Percentiles rank a stretch among this genome's conserved stretches.
phyloP scores from a whole-genome alignment of 1,140 invertebrate genomes.

The Hesperophylax magnus region DNA sequence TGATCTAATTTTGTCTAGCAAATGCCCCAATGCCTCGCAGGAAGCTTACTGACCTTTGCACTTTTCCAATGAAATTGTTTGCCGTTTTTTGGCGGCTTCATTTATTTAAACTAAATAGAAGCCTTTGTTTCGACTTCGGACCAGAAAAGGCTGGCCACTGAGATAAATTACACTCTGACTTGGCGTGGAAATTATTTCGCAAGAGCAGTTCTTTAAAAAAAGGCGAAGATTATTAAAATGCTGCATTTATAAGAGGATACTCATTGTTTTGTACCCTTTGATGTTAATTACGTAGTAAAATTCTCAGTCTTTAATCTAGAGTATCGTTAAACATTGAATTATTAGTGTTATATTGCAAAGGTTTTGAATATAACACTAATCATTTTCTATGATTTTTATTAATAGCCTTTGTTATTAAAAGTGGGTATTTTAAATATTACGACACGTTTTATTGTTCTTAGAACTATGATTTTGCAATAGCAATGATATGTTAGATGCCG shows the following conservation, averaged over 20 bases:
- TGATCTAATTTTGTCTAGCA: conserved; percentile 28
- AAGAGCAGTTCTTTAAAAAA: no score
- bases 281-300: no score
- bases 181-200: no score
- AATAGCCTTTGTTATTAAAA: conserved; percentile 12
- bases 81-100: conserved; percentile 16
- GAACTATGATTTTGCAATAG: not conserved
- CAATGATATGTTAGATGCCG: not conserved
- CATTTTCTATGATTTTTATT: not conserved
- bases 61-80: conserved; percentile 33
- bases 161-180: not conserved
- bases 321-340: not conserved
- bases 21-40: not conserved
- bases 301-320: not conserved
- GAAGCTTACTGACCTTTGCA: conserved; percentile 33
- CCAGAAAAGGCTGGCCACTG: conserved; percentile 10
- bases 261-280: no score
- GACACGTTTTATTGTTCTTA: not conserved
- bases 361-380: no score
- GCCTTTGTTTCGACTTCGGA: conserved; percentile 14
- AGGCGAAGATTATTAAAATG: no score
- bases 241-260: no score
- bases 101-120: conserved; percentile 36
- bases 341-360: not conserved
- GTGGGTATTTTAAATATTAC: not conserved